A percentile compares a stretch with the other conserved stretches of the same genome.
phyloP scores from a whole-genome alignment of 1,140 invertebrate genomes.

The Drosophila triauraria region DNA sequence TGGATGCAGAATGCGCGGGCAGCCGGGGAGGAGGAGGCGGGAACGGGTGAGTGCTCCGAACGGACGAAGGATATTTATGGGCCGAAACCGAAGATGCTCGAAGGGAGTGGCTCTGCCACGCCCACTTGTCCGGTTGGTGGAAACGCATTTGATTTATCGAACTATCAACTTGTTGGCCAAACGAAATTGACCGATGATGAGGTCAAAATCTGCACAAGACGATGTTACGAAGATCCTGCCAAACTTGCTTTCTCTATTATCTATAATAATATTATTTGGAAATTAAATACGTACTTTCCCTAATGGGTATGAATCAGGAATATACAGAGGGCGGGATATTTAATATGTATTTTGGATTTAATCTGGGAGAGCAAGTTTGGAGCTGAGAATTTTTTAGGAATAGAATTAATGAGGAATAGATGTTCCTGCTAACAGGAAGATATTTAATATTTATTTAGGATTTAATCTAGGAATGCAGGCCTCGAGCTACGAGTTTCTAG shows the following conservation, averaged over 20 bases:
- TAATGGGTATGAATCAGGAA: too few relatives aligned
- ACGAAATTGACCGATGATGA: slow-evolving; percentile 39
- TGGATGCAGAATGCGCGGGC: slow-evolving; percentile 2
- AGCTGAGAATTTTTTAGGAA: too few relatives aligned
- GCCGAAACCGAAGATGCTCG: slow-evolving; percentile 17
- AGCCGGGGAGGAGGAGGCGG: not conserved
- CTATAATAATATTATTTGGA: not conserved
- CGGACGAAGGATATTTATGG: slow-evolving; percentile 33
- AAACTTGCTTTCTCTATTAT: not conserved
- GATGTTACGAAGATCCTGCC: not conserved
- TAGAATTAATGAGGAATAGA: too few relatives aligned
- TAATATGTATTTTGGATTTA: too few relatives aligned
- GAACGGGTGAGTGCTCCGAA: slow-evolving; percentile 39
- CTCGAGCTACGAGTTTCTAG: not conserved
- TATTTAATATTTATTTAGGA: too few relatives aligned
- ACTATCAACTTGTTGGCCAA: slow-evolving; percentile 31
- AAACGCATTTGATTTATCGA: slow-evolving; percentile 70
- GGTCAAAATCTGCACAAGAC: not conserved
- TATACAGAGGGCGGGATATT: too few relatives aligned
- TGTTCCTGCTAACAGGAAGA: too few relatives aligned
- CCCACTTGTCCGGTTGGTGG: slow-evolving; percentile 43
- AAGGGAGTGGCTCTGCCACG: slow-evolving; percentile 28
- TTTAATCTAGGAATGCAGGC: too few relatives aligned
- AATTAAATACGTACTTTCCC: too few relatives aligned
- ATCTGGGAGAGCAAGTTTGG: too few relatives aligned